A percentile compares a stretch with the other conserved stretches of the same genome.
Conservation (phyloP, 2,797 vertebrate genomes). For the Craterocephalus amniculus region DNA sequence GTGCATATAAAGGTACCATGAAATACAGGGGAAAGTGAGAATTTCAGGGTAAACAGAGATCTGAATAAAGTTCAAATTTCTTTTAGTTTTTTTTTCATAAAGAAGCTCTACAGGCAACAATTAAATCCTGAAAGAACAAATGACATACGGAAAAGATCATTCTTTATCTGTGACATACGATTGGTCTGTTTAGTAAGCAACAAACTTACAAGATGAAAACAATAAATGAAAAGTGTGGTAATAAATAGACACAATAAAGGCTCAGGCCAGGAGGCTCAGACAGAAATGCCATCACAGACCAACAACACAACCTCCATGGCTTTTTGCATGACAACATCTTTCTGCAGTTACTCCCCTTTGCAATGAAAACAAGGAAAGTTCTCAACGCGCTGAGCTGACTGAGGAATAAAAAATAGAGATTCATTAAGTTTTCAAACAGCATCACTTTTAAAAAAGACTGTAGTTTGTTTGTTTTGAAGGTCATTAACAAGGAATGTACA, state of each 20-base stretch:
- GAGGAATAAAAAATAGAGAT: slow-evolving; percentile 31
- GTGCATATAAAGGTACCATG: no score
- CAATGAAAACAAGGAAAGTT: slow-evolving; percentile 8
- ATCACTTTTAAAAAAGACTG: slow-evolving; percentile 51
- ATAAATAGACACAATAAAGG: background rate
- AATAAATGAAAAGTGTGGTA: slow-evolving; percentile 4
- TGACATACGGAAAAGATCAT: background rate
- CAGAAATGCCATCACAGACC: slow-evolving; percentile 14
- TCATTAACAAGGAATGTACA: slow-evolving; percentile 71
- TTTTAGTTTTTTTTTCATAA: background rate
- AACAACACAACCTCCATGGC: background rate
- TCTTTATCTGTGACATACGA: background rate
- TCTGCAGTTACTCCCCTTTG: slow-evolving; percentile 29
- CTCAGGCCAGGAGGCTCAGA: background rate
- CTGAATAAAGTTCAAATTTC: background rate
- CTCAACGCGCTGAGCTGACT: slow-evolving; percentile 2
- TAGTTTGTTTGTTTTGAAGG: slow-evolving; percentile 67
- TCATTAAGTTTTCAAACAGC: slow-evolving; percentile 59
- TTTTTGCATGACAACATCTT: slow-evolving; percentile 1
- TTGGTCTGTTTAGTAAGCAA: background rate
- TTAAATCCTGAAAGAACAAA: background rate
- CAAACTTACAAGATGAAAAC: background rate
- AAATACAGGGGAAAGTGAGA: background rate
- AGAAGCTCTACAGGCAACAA: background rate
- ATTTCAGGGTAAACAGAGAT: background rate